Evolutionary conservation across 2,888 invertebrate species (phyloP).

Genomic region (Euplexia lucipara): DNA sequence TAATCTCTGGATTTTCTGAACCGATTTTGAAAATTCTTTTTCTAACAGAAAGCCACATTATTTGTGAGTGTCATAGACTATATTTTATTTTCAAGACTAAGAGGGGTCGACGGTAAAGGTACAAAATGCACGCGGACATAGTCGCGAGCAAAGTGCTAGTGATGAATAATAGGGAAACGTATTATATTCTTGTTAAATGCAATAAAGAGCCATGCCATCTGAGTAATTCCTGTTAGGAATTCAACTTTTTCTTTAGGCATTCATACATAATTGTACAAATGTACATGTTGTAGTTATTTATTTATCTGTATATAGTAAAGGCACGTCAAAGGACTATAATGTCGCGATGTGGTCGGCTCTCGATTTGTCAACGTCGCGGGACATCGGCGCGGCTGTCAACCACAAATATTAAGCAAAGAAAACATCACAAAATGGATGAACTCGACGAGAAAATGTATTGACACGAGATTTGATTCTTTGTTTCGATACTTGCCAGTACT

Average conservation of each 20-base stretch:
- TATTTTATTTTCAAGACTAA: no score
- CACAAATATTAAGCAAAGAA: constrained; percentile 69
- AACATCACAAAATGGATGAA: constrained; percentile 62
- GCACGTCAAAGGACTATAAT: constrained; percentile 70
- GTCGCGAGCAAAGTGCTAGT: not conserved
- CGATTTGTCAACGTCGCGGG: constrained; percentile 87
- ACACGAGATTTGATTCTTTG: constrained; percentile 45
- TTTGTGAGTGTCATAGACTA: no score
- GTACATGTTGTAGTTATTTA: constrained; percentile 43
- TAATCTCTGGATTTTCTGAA: no score
- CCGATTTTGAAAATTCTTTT: no score
- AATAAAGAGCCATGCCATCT: constrained; percentile 18
- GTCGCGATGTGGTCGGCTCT: constrained; percentile 78
- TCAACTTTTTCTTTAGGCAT: constrained; percentile 27
- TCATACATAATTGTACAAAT: not conserved
- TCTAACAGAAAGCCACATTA: no score
- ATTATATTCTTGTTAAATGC: constrained; percentile 17
- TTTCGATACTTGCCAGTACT: constrained; percentile 36
- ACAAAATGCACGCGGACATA: no score
- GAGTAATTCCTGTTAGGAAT: constrained; percentile 23
- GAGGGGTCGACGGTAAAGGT: no score
- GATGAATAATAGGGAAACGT: constrained; percentile 3
- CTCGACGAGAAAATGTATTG: constrained; percentile 50
- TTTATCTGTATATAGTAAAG: constrained; percentile 61
- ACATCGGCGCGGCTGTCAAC: constrained; percentile 79